A percentile compares a stretch with the other conserved stretches of the same genome.
phyloP scores from a whole-genome alignment of 92 coral and sea anemone species.

The Porites rus region DNA sequence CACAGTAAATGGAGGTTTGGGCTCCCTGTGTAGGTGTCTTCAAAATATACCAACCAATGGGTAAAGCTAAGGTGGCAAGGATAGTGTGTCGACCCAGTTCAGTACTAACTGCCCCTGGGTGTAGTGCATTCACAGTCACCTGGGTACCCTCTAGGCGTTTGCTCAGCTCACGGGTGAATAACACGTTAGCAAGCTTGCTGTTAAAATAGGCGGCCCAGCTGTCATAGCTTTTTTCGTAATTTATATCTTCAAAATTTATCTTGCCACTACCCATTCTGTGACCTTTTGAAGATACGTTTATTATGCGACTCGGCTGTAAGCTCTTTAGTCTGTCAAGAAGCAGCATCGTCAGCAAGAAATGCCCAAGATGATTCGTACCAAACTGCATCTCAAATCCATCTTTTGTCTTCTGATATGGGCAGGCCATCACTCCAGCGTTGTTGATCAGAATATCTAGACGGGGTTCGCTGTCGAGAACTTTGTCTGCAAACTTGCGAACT shows the following conservation, averaged over 20 bases:
- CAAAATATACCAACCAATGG: conserved; percentile 63
- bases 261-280: conserved; percentile 44
- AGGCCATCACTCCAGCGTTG: conserved; percentile 89
- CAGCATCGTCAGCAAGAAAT: conserved; percentile 86
- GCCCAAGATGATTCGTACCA: conserved; percentile 92
- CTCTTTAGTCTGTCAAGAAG: conserved; percentile 74
- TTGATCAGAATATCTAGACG: conserved; percentile 84
- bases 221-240: conserved; percentile 68
- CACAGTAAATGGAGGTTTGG: conserved; percentile 84
- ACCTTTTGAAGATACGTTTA: conserved; percentile 73
- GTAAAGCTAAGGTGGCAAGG: conserved; percentile 10
- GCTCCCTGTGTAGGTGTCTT: conserved; percentile 82
- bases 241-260: conserved; percentile 79
- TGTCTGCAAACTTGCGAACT: conserved; percentile 80
- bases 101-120: conserved; percentile 79
- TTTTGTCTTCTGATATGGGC: conserved; percentile 67
- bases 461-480: conserved; percentile 73
- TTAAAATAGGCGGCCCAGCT: conserved; percentile 67
- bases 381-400: conserved; percentile 93
- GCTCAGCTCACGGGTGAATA: conserved; percentile 86
- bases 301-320: conserved; percentile 79
- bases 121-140: conserved; percentile 81
- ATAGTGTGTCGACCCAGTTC: conserved; percentile 65
- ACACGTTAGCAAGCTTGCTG: conserved; percentile 88
- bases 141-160: conserved; percentile 81